A percentile compares a stretch with the other conserved stretches of the same genome.
These are phyloP conservation scores for Apus apus DNA, from an alignment of 2,113 vertebrate genomes.

Conservation along the genomic window DNA sequence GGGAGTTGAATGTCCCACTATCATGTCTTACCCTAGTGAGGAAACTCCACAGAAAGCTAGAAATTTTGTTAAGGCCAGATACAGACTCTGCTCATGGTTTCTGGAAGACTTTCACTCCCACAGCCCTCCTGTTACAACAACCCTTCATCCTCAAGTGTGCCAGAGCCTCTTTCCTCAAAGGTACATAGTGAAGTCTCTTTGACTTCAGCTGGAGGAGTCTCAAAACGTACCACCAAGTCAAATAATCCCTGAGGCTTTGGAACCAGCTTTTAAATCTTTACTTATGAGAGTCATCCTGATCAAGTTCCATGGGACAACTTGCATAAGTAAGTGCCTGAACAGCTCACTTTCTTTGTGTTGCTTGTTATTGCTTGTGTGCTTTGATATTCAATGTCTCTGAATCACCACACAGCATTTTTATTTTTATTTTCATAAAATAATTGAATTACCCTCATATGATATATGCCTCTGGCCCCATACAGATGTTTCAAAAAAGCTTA, in stretches of 20 bases:
- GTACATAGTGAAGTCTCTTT: neutral
- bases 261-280: neutral
- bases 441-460: constrained; percentile 75
- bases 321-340: neutral
- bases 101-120: neutral
- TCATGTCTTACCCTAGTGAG: neutral
- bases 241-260: neutral
- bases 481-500: constrained; percentile 72
- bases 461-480: constrained; percentile 65
- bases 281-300: constrained; percentile 3
- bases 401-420: constrained; percentile 64
- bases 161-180: accelerated
- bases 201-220: neutral
- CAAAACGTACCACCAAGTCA: neutral
- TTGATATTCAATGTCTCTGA: constrained; percentile 62
- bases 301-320: constrained; percentile 18
- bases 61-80: neutral
- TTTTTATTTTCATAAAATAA: constrained; percentile 61
- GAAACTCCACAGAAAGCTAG: neutral
- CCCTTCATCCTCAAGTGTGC: neutral
- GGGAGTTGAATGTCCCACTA: neutral
- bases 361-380: constrained; percentile 66
- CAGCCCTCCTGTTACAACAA: neutral
- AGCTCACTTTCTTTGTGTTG: constrained; percentile 35
- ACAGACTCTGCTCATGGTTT: neutral